Base-by-base conservation (phyloP, 2,888 invertebrate species). In the Pseudococcus jackbeardsleyi region DNA sequence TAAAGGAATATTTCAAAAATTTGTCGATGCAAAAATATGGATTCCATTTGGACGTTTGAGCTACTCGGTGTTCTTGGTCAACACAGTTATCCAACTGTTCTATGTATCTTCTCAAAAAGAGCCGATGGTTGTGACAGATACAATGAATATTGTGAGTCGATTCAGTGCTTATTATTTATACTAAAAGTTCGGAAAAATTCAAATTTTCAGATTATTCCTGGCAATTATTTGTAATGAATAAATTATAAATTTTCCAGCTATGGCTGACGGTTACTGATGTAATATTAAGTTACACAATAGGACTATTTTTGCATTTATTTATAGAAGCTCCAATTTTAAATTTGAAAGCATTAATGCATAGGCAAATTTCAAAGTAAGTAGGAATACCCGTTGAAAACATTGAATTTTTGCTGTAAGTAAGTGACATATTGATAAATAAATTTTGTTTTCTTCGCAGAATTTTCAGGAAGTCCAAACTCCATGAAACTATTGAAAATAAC, bases 91-190 rank as follows among this genome's bases (percentile, higher is more conserved):
- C 15, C 50, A 50, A 17, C 4, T 50, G 15, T 50, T 15, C 15
- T 12, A 50, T 17, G 17, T 17, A 3, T 9, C 50, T 17, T 50
- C 50, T 9, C 50, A 50, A 50, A 12, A 50, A 50, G 4, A 50
- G 0, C 12, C 50, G 4, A 4, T 17, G 4, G 0, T 4, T 15
- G 7, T 50, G 5, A 3, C 50, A 50, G 3, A 0, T 17, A 12
- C 1, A 12, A 96, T 50, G 15, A 50, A 9, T 50, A 0, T 50
- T 9, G 50, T 50, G 11, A 50, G 50, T 50, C 6, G 7, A 42
- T 42, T 42, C 0, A 42, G 9, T 42, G 8, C 8, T 42, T 33
- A 33, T 33, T 33, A 1, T 33, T 33, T 1, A 33, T 33, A 2
- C 1, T 33, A 33, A 33, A 33, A 1, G 26, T 33, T 33, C 1